Evolutionary conservation across 92 coral and sea anemone genomes (phyloP).

Genomic region (Heteractis magnifica): DNA sequence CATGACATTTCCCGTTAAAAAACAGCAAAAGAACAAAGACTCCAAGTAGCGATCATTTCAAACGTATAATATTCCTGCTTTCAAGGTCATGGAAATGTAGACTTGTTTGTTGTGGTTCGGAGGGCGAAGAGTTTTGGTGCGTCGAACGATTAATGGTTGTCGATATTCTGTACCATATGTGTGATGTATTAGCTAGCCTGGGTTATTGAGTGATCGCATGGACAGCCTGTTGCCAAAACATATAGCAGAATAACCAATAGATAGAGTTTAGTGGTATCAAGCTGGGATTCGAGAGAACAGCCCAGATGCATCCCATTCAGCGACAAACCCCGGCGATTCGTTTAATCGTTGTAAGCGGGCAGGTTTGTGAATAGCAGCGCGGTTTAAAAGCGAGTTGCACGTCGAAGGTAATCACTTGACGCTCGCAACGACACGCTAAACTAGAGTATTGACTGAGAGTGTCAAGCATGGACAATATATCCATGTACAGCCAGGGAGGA

Average conservation of each 20-base stretch:
- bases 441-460: conserved; percentile 8
- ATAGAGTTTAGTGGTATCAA: conserved; percentile 80
- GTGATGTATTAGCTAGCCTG: conserved; percentile 23
- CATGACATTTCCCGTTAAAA: conserved; percentile 58
- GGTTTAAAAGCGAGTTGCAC: conserved; percentile 22
- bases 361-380: conserved; percentile 16
- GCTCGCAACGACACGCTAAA: conserved; percentile 10
- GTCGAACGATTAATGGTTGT: neutral
- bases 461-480: conserved; percentile 62
- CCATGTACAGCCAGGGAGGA: conserved; percentile 43
- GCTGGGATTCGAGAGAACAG: conserved; percentile 80
- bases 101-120: neutral
- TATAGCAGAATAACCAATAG: conserved; percentile 83
- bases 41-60: conserved; percentile 8
- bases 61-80: conserved; percentile 4
- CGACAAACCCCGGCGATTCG: conserved; percentile 37
- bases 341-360: conserved; percentile 38
- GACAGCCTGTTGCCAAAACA: conserved; percentile 84
- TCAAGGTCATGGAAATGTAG: conserved; percentile 1
- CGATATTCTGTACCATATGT: neutral
- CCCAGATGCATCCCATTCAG: conserved; percentile 73
- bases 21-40: conserved; percentile 64
- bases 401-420: conserved; percentile 22
- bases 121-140: neutral
- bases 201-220: conserved; percentile 76